Percentiles rank a stretch among this genome's conserved stretches.
phyloP scores from a whole-genome alignment of 2,888 invertebrate genomes.

The Teleogryllus oceanicus region DNA sequence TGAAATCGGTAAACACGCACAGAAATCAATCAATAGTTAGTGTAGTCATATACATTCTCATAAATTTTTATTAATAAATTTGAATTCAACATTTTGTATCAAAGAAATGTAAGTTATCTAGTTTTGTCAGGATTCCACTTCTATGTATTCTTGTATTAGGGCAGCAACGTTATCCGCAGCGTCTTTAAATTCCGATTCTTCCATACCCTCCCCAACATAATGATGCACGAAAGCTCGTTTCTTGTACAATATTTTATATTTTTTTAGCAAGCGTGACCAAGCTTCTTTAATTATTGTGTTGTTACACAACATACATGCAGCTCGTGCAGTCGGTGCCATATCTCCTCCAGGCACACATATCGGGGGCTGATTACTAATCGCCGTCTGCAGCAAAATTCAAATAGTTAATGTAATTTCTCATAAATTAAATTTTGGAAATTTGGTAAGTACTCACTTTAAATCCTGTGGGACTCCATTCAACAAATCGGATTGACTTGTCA shows the following conservation, averaged over 20 bases:
- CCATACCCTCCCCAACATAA: neutral
- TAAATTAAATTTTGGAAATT: too few species aligned
- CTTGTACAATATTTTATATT: neutral
- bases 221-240: neutral
- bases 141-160: neutral
- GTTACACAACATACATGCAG: neutral
- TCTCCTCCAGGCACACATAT: neutral
- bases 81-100: too few species aligned
- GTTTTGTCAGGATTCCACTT: neutral
- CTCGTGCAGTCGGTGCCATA: neutral
- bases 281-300: neutral
- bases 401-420: too few species aligned
- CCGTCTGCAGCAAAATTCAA: neutral
- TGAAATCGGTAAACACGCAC: too few species aligned
- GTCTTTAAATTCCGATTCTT: neutral
- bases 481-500: conserved; percentile 67
- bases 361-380: neutral
- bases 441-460: conserved; percentile 57
- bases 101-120: too few species aligned
- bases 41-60: too few species aligned
- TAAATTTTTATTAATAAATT: too few species aligned
- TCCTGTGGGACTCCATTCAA: conserved; percentile 78
- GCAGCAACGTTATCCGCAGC: neutral
- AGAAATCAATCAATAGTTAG: too few species aligned
- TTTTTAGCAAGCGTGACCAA: neutral